A percentile compares a stretch with the other conserved stretches of the same genome.
Conservation (phyloP, 2,888 invertebrate species). For the Cyaniris semiargus region DNA sequence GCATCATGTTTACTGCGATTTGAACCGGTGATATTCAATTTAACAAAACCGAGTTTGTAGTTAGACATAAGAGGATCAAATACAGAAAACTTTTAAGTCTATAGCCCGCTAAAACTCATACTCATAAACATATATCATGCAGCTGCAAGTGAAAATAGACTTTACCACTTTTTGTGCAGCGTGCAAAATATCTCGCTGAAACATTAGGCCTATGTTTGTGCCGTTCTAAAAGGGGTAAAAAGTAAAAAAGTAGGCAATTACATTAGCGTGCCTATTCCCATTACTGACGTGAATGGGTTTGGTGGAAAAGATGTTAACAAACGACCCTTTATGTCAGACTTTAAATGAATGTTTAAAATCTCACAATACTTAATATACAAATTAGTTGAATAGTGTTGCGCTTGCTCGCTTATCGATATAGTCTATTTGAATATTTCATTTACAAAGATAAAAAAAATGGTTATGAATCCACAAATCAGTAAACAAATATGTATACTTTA, state of each 20-base stretch:
- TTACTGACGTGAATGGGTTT: constrained; percentile 51
- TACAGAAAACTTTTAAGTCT: constrained; percentile 16
- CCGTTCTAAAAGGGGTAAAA: constrained; percentile 55
- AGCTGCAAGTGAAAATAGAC: constrained; percentile 18
- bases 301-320: constrained; percentile 36
- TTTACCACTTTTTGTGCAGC: constrained; percentile 19
- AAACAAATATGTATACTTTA: too few relatives aligned
- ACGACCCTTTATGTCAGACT: constrained; percentile 32
- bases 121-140: constrained; percentile 22
- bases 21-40: not conserved
- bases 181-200: constrained; percentile 42
- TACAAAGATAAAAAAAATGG: too few relatives aligned
- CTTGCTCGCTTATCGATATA: not conserved
- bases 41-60: not conserved
- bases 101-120: constrained; percentile 22
- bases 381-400: constrained; percentile 30
- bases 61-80: constrained; percentile 6
- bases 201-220: constrained; percentile 38
- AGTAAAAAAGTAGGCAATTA: constrained; percentile 66
- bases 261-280: constrained; percentile 64
- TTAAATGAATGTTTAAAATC: constrained; percentile 34
- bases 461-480: not conserved
- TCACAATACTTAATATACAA: constrained; percentile 34
- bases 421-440: not conserved
- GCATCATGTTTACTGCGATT: not conserved